phyloP scores from a whole-genome alignment of 2,113 vertebrate genomes.

The Phylloscopus trochilus region DNA sequence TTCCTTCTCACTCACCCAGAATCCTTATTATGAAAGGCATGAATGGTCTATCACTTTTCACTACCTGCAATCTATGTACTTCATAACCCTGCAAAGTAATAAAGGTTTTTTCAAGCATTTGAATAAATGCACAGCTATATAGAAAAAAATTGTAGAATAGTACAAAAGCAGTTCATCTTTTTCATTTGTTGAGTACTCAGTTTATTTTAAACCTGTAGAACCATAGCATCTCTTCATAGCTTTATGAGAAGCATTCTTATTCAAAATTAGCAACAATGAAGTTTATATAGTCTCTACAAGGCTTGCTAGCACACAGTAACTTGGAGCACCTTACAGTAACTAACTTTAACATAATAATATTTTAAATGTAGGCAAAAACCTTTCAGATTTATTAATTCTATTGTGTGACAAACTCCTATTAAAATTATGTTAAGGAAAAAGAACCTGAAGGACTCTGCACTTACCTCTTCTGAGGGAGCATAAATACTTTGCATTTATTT shows the following conservation, averaged over 20 bases:
- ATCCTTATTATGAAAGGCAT: not conserved
- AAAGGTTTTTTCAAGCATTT: not conserved
- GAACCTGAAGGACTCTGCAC: not conserved
- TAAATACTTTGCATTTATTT: not conserved
- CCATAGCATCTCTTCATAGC: not conserved
- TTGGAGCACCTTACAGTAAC: not conserved
- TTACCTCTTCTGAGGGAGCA: not conserved
- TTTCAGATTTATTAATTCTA: not conserved
- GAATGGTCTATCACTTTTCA: not conserved
- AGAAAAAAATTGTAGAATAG: not conserved
- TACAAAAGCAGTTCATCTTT: not conserved
- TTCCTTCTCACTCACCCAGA: not conserved
- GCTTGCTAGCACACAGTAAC: not conserved
- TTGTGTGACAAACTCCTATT: not conserved
- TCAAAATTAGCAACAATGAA: not conserved
- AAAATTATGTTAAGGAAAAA: not conserved
- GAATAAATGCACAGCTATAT: not conserved
- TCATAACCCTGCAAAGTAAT: not conserved
- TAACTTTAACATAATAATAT: not conserved
- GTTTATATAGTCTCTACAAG: not conserved
- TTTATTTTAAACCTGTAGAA: not conserved
- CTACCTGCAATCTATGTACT: not conserved
- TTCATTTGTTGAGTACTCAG: not conserved
- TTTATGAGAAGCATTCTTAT: not conserved
- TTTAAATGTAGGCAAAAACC: not conserved